A percentile compares a stretch with the other conserved stretches of the same genome.
Conservation (phyloP, 2,113 vertebrate genomes). For the Passer domesticus region DNA sequence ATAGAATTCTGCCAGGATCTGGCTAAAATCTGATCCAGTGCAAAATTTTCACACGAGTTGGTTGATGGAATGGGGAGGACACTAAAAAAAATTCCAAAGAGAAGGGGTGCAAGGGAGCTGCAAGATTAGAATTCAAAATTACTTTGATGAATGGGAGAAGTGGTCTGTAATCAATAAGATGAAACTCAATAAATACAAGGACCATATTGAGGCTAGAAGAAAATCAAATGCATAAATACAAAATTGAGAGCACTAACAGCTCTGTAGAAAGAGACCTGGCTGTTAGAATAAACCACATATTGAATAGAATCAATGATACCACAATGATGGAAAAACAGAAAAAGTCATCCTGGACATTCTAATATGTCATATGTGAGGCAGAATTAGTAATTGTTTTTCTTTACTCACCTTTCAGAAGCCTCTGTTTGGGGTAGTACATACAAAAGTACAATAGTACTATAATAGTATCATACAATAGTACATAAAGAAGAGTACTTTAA, state of each 20-base stretch:
- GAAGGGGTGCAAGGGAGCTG: background rate
- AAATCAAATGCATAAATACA: background rate
- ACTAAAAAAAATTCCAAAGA: background rate
- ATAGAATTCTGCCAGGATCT: background rate
- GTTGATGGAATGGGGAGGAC: background rate
- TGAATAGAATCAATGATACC: background rate
- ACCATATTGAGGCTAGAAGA: background rate
- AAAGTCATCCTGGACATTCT: background rate
- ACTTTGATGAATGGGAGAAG: conserved; percentile 2
- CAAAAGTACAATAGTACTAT: background rate
- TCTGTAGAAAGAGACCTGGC: background rate
- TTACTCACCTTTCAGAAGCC: background rate
- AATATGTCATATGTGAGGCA: background rate
- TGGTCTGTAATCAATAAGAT: background rate
- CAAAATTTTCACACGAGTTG: background rate
- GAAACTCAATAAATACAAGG: background rate
- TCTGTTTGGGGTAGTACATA: background rate
- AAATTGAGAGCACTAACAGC: background rate
- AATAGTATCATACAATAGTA: background rate
- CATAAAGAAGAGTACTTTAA: background rate
- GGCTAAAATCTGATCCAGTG: background rate
- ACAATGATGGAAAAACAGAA: background rate
- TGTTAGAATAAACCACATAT: background rate
- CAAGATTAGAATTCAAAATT: background rate
- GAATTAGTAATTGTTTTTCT: background rate